Percentiles rank a stretch among this genome's conserved stretches.
Conservation (phyloP, 2,888 invertebrate species). For the Apomyelois bistriatella region DNA sequence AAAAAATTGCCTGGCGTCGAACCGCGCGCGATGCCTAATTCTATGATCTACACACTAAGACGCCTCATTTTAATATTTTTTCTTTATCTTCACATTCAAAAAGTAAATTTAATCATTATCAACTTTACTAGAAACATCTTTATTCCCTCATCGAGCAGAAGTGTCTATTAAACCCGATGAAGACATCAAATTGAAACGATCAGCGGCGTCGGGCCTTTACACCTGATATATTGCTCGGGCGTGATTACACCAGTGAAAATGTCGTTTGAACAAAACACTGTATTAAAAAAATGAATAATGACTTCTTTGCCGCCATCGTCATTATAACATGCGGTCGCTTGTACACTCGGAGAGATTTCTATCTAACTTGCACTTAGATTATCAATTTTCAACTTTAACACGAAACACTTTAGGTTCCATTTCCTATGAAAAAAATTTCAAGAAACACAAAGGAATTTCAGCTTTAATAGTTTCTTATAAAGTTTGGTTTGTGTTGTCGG, state of each 20-base stretch:
- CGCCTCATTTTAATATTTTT: too few relatives aligned
- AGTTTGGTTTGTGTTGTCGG: conserved; percentile 35
- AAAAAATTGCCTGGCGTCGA: too few relatives aligned
- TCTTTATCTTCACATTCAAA: too few relatives aligned
- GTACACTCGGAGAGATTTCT: conserved; percentile 62
- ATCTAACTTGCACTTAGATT: conserved; percentile 43
- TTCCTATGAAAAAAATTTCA: conserved; percentile 16
- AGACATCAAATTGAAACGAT: conserved; percentile 1
- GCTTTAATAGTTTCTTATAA: conserved; percentile 38
- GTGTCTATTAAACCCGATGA: too few relatives aligned
- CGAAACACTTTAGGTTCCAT: conserved; percentile 22
- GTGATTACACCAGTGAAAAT: conserved; percentile 78
- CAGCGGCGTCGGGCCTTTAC: not conserved
- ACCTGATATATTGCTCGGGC: conserved; percentile 56
- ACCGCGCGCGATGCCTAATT: too few relatives aligned
- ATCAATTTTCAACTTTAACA: conserved; percentile 36
- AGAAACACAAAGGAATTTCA: conserved; percentile 37
- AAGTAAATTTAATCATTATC: too few relatives aligned
- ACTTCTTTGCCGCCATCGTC: conserved; percentile 69
- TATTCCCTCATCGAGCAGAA: too few relatives aligned
- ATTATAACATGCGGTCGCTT: conserved; percentile 68
- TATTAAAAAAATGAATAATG: conserved; percentile 80
- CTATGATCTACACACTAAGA: too few relatives aligned
- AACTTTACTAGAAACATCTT: too few relatives aligned
- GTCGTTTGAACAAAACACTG: conserved; percentile 77